Evolutionary conservation across 1,140 invertebrate genomes (phyloP).

Genomic region (Holcopasites calliopsidis): DNA sequence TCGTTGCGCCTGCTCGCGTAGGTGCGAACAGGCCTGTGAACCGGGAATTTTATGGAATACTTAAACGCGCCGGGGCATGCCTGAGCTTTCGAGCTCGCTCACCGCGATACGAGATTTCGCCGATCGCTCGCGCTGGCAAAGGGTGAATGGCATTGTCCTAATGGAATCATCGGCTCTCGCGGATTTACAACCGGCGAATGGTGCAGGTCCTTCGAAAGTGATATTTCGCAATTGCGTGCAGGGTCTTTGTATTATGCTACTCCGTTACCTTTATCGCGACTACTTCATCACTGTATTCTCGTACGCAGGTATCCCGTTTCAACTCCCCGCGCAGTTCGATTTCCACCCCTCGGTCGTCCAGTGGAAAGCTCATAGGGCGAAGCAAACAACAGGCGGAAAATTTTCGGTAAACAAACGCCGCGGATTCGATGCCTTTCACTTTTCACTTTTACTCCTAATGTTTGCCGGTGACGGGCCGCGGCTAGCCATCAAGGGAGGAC

Average conservation of each 20-base stretch:
- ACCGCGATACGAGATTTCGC: slow-evolving; percentile 34
- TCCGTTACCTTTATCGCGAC: too few relatives aligned
- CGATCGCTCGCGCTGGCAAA: slow-evolving; percentile 14
- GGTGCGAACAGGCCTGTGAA: slow-evolving; percentile 26
- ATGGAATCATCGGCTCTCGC: not conserved
- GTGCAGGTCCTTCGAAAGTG: not conserved
- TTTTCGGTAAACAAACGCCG: slow-evolving; percentile 42
- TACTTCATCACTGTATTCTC: not conserved
- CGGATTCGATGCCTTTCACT: slow-evolving; percentile 49
- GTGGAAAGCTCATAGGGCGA: not conserved
- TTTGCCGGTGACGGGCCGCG: slow-evolving; percentile 39
- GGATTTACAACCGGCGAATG: slow-evolving; percentile 31
- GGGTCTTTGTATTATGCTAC: slow-evolving; percentile 15
- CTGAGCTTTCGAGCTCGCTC: slow-evolving; percentile 30
- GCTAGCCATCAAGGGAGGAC: slow-evolving; percentile 1
- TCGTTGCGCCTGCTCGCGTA: slow-evolving; percentile 17
- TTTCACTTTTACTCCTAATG: slow-evolving; percentile 54
- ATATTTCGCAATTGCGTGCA: slow-evolving; percentile 9
- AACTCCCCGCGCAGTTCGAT: not conserved
- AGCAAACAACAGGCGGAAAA: slow-evolving; percentile 24
- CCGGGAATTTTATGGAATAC: slow-evolving; percentile 29
- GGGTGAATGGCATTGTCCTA: slow-evolving; percentile 4
- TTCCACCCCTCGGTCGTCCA: not conserved
- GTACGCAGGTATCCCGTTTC: too few relatives aligned
- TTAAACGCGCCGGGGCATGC: slow-evolving; percentile 32